These are phyloP conservation scores for Drosophila kanekoi DNA, from an alignment of 2,888 invertebrate species.

Conservation along the genomic window DNA sequence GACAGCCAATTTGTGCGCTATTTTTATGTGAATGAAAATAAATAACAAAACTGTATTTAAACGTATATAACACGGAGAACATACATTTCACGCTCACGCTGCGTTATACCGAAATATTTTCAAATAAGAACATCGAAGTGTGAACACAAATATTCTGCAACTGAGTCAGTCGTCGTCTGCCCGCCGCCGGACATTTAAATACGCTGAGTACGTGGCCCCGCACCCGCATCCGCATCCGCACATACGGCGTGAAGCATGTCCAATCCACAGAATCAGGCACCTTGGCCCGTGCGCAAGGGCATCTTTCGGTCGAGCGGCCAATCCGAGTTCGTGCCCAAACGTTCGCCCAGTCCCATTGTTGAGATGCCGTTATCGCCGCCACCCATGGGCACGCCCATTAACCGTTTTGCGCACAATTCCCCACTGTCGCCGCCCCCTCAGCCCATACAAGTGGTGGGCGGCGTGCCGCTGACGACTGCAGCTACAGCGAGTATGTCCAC, in stretches of 20 bases:
- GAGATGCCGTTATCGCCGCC: constrained; percentile 85
- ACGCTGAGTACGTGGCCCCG: background rate
- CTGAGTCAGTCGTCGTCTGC: constrained; percentile 2
- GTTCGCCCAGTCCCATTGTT: constrained; percentile 85
- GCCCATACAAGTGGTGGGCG: constrained; percentile 76
- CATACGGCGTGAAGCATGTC: constrained; percentile 75
- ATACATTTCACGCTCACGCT: constrained; percentile 37
- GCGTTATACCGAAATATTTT: constrained; percentile 23
- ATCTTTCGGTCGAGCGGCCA: constrained; percentile 86
- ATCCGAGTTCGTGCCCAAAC: constrained; percentile 84
- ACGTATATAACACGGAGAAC: constrained; percentile 34
- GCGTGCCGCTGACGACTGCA: constrained; percentile 45
- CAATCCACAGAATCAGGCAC: constrained; percentile 86
- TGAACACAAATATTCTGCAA: constrained; percentile 11
- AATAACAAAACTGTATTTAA: constrained; percentile 46
- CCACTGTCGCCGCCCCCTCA: constrained; percentile 82
- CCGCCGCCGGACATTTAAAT: constrained; percentile 37
- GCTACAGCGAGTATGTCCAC: constrained; percentile 48
- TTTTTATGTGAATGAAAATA: constrained; percentile 74
- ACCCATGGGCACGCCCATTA: constrained; percentile 57
- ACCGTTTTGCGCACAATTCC: constrained; percentile 63
- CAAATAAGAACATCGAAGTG: constrained; percentile 21
- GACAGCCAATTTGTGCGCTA: constrained; percentile 72
- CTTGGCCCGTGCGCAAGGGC: constrained; percentile 91
- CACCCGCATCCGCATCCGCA: too few species aligned